These are phyloP conservation scores for Sinocyclocheilus grahami DNA, from an alignment of 2,113 vertebrate genomes.

Conservation along the genomic window DNA sequence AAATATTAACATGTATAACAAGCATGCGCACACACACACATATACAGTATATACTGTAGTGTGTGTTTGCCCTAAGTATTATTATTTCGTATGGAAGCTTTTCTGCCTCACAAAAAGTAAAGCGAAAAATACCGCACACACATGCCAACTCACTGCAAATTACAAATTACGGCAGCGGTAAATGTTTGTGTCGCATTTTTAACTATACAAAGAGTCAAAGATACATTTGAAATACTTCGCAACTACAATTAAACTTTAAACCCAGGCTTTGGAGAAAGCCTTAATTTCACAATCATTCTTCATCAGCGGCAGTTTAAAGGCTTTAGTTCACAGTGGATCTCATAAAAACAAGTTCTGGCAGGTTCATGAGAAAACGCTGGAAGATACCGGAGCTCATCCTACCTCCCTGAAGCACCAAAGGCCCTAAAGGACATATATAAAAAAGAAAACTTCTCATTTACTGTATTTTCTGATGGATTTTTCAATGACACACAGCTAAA, in stretches of 20 bases:
- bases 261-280: not conserved
- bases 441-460: not conserved
- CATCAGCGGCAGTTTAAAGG: slow-evolving; percentile 50
- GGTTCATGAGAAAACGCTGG: not conserved
- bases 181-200: slow-evolving; percentile 13
- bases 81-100: not conserved
- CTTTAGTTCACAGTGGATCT: slow-evolving; percentile 31
- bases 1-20: not conserved
- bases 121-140: not conserved
- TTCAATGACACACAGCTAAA: not conserved
- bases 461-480: not conserved
- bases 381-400: slow-evolving; percentile 5
- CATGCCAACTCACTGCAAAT: not conserved
- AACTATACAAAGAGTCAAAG: not conserved
- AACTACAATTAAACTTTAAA: not conserved
- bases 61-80: not conserved
- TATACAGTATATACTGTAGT: not conserved
- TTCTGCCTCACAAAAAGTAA: not conserved
- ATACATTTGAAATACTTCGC: not conserved
- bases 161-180: not conserved
- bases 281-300: slow-evolving; percentile 61
- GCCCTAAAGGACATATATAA: not conserved
- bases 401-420: slow-evolving; percentile 10
- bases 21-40: not conserved
- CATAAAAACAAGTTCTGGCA: slow-evolving; percentile 39